Evolutionary conservation across 2,113 vertebrate species (phyloP), one percentile per base, ranked within the genome.

Genomic region (Spizaetus ornatus): DNA sequence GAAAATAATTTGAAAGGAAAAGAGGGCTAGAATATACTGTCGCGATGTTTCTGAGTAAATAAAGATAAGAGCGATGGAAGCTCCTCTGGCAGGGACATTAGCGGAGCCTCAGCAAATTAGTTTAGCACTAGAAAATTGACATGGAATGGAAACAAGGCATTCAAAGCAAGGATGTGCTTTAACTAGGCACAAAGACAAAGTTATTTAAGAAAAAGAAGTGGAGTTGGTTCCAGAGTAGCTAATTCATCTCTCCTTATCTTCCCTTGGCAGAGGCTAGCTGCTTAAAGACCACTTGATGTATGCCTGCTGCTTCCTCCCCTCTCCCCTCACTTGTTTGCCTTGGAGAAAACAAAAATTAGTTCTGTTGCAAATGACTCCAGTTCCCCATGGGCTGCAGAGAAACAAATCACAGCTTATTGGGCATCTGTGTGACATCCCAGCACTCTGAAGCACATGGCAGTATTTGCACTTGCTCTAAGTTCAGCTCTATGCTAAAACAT

Each of bases 221-320:
- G 92, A 87, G 92, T 69, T 93, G 81, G 90, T 93, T 96, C 91
- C 95, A 97, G 89, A 96, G 73, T 25, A 97, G 80, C 85, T 95
- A 79, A 97, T 97, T 97, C 88, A 92, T 96, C 87, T 89, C 63
- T 78, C 89, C 95, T 97, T 97, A 98, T 97, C 97, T 97, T 79
- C 76, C 50, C 55, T 94, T 96, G 96, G 94, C 97, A 96, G 95
- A 55, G 88, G 42, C 73, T 86, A 14, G 56, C 80, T 79, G 92
- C 79, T 72, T 86, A 26, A 92, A 92, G 90, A 96, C 79, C 16
- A 43, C 84, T 95, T 95, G 93, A 94, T 92, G 86, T 38, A 34
- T 32, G 90, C 88, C 86, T 93, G 88, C 93, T 95, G 94, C 93
- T 90, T 82, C 82, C 63, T 95, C 62, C 77, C 76, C 62, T 88